Evolutionary conservation across 2,797 vertebrate genomes (phyloP).

Genomic region (Myripristis jacobus): DNA sequence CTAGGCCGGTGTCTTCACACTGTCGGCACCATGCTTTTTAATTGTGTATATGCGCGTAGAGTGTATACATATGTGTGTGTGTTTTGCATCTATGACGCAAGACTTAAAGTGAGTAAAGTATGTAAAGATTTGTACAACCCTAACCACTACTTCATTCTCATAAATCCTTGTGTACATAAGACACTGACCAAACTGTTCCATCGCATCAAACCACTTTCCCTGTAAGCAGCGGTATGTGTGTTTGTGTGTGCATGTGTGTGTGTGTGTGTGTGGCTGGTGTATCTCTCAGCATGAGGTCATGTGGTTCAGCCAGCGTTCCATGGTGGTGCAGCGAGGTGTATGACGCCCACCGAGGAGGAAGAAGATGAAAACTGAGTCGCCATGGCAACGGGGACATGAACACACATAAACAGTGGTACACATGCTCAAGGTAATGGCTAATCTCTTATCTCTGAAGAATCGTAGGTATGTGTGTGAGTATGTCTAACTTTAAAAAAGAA

Average conservation of each 20-base stretch:
- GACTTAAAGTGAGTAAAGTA: no score
- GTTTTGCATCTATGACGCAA: background rate
- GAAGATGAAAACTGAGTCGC: constrained; percentile 24
- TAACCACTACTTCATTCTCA: background rate
- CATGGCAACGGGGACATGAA: constrained; percentile 44
- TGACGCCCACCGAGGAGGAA: constrained; percentile 27
- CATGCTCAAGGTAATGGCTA: constrained; percentile 50
- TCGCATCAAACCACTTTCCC: constrained; percentile 6
- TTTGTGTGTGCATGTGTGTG: constrained; percentile 14
- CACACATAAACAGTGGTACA: constrained; percentile 36
- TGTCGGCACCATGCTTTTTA: background rate
- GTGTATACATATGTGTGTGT: background rate
- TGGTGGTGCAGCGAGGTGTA: constrained; percentile 49
- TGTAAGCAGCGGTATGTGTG: constrained; percentile 16
- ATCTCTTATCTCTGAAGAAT: constrained; percentile 69
- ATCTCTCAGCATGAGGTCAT: constrained; percentile 18
- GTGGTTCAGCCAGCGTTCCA: constrained; percentile 15
- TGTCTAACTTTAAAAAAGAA: constrained; percentile 49
- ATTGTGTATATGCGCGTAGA: no score
- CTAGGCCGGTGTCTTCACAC: constrained; percentile 15
- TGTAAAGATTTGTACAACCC: no score
- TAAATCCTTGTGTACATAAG: background rate
- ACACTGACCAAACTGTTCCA: background rate
- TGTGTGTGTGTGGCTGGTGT: background rate
- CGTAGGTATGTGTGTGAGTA: constrained; percentile 40